Percentiles rank a stretch among this genome's conserved stretches.
Evolutionary conservation across 2,888 invertebrate species (phyloP).

Genomic region (Furcula furcula): DNA sequence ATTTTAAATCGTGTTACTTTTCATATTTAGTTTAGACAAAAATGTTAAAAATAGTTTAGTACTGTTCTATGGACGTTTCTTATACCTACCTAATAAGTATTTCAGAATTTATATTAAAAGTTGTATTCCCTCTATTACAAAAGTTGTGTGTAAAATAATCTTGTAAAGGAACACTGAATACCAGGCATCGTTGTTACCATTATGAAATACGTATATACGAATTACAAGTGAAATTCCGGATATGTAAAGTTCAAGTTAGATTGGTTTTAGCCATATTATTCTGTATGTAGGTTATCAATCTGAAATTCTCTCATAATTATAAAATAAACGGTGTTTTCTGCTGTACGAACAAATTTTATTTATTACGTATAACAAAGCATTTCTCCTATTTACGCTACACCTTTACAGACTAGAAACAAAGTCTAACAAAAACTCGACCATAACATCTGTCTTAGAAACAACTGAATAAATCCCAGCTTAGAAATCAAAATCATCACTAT

Average conservation of each 20-base stretch:
- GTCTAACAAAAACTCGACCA: too few species aligned
- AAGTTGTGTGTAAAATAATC: slow-evolving; percentile 68
- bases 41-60: slow-evolving; percentile 76
- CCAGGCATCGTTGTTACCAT: slow-evolving; percentile 48
- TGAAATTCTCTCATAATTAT: slow-evolving; percentile 83
- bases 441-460: too few species aligned
- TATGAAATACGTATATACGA: slow-evolving; percentile 28
- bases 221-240: slow-evolving; percentile 65
- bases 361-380: background rate
- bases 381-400: background rate
- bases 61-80: slow-evolving; percentile 63
- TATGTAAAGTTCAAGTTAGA: slow-evolving; percentile 77
- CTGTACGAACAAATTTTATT: slow-evolving; percentile 49
- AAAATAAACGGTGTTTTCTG: slow-evolving; percentile 84
- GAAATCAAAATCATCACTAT: slow-evolving; percentile 63
- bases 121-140: slow-evolving; percentile 63
- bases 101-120: slow-evolving; percentile 67
- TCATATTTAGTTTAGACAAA: slow-evolving; percentile 70
- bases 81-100: slow-evolving; percentile 59
- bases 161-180: slow-evolving; percentile 70
- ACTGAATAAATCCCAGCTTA: too few species aligned
- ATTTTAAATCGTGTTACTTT: slow-evolving; percentile 69
- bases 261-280: slow-evolving; percentile 79
- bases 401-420: background rate
- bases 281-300: slow-evolving; percentile 82